A percentile compares a stretch with the other conserved stretches of the same genome.
These are phyloP conservation scores for Ptychoptera albimana DNA, from an alignment of 2,888 invertebrate species.

Conservation along the genomic window DNA sequence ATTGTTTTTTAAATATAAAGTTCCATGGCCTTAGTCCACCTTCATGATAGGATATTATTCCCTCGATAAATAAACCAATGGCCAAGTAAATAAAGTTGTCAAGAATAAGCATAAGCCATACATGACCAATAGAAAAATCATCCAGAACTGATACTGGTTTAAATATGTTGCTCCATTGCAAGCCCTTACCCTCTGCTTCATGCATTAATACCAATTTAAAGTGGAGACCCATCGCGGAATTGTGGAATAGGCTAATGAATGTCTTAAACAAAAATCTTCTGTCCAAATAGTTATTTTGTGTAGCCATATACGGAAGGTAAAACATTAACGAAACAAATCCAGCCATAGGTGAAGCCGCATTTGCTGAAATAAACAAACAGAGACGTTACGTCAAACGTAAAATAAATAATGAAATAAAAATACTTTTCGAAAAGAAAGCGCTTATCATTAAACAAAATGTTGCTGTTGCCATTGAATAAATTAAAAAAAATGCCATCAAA, in stretches of 20 bases:
- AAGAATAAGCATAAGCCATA: conserved; percentile 46
- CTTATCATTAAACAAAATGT: conserved; percentile 67
- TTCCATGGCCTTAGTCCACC: conserved; percentile 82
- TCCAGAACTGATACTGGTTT: conserved; percentile 48
- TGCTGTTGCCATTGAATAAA: conserved; percentile 55
- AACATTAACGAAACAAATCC: conserved; percentile 62
- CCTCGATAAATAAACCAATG: conserved; percentile 72
- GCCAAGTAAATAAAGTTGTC: conserved; percentile 54
- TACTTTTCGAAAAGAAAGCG: conserved; percentile 52
- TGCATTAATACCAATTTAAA: conserved; percentile 54
- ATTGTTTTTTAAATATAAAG: conserved; percentile 47
- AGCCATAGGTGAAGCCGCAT: conserved; percentile 58
- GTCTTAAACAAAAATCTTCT: conserved; percentile 43
- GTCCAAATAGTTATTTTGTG: conserved; percentile 47
- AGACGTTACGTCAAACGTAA: too few species aligned
- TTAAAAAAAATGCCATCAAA: conserved; percentile 49
- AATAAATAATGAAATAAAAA: too few species aligned
- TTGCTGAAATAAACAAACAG: conserved; percentile 36
- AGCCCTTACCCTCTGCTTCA: conserved; percentile 45
- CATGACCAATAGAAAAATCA: conserved; percentile 47
- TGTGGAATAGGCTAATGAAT: conserved; percentile 47
- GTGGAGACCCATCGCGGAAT: conserved; percentile 68
- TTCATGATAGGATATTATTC: conserved; percentile 70
- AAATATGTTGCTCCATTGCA: conserved; percentile 38
- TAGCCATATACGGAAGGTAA: conserved; percentile 54